Percentiles rank a stretch among this genome's conserved stretches.
Evolutionary conservation across 2,797 vertebrate genomes (phyloP).

Genomic region (Melanogrammus aeglefinus): DNA sequence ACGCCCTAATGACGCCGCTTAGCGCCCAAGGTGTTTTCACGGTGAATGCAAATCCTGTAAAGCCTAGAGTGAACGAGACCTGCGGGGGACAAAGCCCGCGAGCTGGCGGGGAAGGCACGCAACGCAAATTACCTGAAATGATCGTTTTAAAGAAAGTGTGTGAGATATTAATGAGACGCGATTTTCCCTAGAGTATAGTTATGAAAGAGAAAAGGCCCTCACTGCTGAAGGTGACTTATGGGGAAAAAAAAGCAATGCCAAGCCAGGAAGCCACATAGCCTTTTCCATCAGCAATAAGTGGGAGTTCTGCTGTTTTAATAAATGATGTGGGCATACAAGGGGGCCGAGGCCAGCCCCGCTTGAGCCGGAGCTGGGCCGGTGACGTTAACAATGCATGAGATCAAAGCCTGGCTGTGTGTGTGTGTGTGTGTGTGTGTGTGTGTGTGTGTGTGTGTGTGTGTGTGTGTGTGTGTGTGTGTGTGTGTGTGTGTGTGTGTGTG

Average conservation of each 20-base stretch:
- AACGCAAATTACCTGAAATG: not conserved
- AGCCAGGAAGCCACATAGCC: constrained; percentile 34
- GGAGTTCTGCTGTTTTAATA: constrained; percentile 48
- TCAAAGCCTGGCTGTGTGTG: constrained; percentile 33
- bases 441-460: too few species aligned
- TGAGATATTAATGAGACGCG: not conserved
- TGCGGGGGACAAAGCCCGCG: not conserved
- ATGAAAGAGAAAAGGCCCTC: not conserved
- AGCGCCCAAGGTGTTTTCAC: not conserved
- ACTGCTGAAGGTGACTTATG: constrained; percentile 3
- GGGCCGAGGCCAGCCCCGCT: constrained; percentile 41
- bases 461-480: not conserved
- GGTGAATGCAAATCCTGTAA: not conserved
- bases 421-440: not conserved
- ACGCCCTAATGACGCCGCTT: not conserved
- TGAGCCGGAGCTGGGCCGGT: constrained; percentile 30
- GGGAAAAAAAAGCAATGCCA: constrained; percentile 19
- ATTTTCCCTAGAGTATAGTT: not conserved
- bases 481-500: not conserved
- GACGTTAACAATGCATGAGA: constrained; percentile 62
- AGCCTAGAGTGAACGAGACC: not conserved
- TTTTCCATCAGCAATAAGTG: constrained; percentile 32
- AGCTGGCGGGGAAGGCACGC: not conserved
- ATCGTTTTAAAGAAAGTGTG: not conserved
- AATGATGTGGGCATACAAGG: constrained; percentile 55